Conservation (phyloP, 2,113 vertebrate genomes). For the Centropus bengalensis region DNA sequence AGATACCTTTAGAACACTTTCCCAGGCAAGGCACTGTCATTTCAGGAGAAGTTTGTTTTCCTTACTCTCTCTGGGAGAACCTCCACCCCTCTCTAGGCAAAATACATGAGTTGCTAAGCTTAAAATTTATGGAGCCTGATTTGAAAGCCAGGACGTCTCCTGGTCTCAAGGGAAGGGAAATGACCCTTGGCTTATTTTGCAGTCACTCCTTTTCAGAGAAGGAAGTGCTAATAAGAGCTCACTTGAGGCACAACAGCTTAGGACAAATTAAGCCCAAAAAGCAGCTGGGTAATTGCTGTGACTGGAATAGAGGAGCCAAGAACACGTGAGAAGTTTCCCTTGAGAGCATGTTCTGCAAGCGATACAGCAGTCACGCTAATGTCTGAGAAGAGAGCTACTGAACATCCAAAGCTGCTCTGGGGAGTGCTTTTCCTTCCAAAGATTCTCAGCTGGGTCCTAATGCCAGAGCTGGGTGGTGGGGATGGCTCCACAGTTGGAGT, state of each 20-base stretch:
- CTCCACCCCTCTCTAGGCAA: not conserved
- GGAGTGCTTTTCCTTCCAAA: not conserved
- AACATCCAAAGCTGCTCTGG: not conserved
- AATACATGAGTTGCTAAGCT: not conserved
- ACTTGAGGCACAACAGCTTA: constrained; percentile 35
- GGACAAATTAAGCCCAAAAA: constrained; percentile 11
- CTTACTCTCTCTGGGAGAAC: not conserved
- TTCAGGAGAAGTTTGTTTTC: constrained; percentile 12
- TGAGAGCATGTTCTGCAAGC: not conserved
- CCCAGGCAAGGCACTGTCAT: not conserved
- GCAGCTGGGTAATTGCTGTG: not conserved
- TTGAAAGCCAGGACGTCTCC: constrained; percentile 45
- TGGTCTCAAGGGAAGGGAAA: constrained; percentile 55
- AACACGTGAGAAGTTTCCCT: not conserved
- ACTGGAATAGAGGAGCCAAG: constrained; percentile 22
- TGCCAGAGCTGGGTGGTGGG: not conserved
- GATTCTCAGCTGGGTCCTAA: not conserved
- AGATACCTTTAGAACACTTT: not conserved
- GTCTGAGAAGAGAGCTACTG: not conserved
- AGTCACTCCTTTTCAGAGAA: constrained; percentile 53
- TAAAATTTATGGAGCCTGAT: constrained; percentile 31
- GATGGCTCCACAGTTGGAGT: not conserved
- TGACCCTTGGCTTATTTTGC: constrained; percentile 59
- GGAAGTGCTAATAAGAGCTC: constrained; percentile 34
- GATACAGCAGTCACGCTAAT: not conserved